These are phyloP conservation scores for Apostichopus californicus DNA, from an alignment of 35 echinoderm and acorn worm genomes.

Conservation along the genomic window DNA sequence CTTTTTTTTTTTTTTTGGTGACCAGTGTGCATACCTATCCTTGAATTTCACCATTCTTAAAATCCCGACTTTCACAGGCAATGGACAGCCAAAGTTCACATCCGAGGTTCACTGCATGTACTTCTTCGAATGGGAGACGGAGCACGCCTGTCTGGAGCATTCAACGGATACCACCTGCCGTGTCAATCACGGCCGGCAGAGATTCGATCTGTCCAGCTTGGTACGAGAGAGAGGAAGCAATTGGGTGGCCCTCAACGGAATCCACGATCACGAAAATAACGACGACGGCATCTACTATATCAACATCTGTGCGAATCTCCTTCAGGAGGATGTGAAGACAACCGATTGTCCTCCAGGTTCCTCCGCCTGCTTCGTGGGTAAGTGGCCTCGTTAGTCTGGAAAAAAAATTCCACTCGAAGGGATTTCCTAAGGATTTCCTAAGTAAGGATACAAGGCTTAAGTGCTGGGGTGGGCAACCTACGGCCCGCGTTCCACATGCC, in stretches of 20 bases:
- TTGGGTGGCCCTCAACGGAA: slow-evolving; percentile 82
- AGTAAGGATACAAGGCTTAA: too few relatives aligned
- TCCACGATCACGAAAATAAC: slow-evolving; percentile 34
- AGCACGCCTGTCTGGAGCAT: slow-evolving; percentile 82
- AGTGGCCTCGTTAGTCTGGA: not conserved
- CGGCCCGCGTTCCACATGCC: too few relatives aligned
- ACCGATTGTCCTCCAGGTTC: slow-evolving; percentile 55
- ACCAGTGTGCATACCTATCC: too few relatives aligned
- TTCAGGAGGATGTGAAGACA: slow-evolving; percentile 38
- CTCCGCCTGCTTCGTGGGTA: slow-evolving; percentile 78
- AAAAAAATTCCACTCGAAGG: too few relatives aligned
- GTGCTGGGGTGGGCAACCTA: too few relatives aligned
- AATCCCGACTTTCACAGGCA: slow-evolving; percentile 40
- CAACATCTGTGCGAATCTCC: slow-evolving; percentile 86
- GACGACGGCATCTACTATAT: slow-evolving; percentile 67
- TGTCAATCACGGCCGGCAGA: slow-evolving; percentile 46
- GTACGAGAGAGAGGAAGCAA: slow-evolving; percentile 66
- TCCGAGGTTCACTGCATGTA: slow-evolving; percentile 88
- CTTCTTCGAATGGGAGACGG: slow-evolving; percentile 95
- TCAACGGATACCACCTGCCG: slow-evolving; percentile 61
- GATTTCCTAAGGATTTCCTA: too few relatives aligned
- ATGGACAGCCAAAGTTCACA: slow-evolving; percentile 70
- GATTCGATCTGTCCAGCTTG: slow-evolving; percentile 84
- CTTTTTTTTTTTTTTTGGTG: too few relatives aligned
- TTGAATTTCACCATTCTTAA: too few relatives aligned